These are phyloP conservation scores for Drosophila willistoni DNA, from an alignment of 1,140 invertebrate genomes.

Conservation along the genomic window DNA sequence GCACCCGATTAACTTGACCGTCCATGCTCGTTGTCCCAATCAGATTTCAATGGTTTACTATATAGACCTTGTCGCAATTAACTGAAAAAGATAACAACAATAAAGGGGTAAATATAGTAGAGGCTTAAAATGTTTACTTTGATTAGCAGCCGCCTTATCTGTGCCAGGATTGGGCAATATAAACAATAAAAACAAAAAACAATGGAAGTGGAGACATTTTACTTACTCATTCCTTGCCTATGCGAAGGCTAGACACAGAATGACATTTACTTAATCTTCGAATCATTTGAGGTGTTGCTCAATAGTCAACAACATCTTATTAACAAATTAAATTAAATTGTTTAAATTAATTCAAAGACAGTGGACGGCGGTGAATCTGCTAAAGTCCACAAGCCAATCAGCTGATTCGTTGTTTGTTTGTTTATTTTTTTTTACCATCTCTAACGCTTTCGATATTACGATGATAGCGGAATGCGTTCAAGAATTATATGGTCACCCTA, in stretches of 20 bases:
- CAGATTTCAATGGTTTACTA: background rate
- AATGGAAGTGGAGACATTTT: background rate
- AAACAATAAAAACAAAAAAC: background rate
- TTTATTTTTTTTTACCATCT: background rate
- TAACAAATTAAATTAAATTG: conserved; percentile 66
- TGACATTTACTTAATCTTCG: background rate
- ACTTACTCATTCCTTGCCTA: conserved; percentile 2
- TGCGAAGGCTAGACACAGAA: conserved; percentile 6
- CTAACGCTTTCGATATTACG: conserved; percentile 2
- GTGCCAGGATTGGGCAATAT: background rate
- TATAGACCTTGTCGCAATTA: background rate
- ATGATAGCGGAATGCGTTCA: conserved; percentile 12
- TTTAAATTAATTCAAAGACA: conserved; percentile 54
- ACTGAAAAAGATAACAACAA: background rate
- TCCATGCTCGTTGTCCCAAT: conserved; percentile 44
- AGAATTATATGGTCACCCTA: background rate
- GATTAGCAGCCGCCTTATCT: background rate
- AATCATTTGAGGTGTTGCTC: background rate
- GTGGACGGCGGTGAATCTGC: background rate
- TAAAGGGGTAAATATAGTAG: background rate
- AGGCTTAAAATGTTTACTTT: background rate
- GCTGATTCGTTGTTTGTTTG: background rate
- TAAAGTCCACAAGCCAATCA: background rate
- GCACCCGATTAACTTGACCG: conserved; percentile 66
- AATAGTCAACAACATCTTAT: conserved; percentile 34